Evolutionary conservation across 2,113 vertebrate genomes (phyloP).

Genomic region (Hemiscyllium ocellatum): DNA sequence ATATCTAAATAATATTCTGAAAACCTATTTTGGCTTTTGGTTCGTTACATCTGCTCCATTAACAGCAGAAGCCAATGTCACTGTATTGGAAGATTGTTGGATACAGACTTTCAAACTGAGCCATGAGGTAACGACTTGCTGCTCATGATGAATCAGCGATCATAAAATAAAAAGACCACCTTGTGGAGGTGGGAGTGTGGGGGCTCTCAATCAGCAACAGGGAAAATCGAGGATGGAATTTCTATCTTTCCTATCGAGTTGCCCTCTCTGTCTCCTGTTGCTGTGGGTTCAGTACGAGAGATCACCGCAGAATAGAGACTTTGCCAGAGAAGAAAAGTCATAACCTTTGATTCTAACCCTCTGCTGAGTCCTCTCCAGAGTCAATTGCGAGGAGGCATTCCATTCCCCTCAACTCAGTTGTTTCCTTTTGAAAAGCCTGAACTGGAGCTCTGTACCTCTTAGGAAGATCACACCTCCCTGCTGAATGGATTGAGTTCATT

Average conservation of each 20-base stretch:
- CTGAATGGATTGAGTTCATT: no score
- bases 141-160: not conserved
- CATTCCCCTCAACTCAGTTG: no score
- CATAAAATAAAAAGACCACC: not conserved
- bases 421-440: no score
- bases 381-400: no score
- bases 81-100: no score
- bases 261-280: not conserved
- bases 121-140: not conserved
- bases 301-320: no score
- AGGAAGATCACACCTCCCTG: no score
- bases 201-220: not conserved
- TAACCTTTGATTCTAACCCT: not conserved
- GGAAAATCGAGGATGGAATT: not conserved
- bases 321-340: not conserved
- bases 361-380: no score
- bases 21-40: not conserved
- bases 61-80: not conserved
- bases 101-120: not conserved
- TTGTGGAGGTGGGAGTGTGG: not conserved
- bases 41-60: not conserved
- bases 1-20: not conserved
- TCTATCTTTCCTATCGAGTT: not conserved
- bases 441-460: no score
- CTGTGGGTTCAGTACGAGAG: no score